A percentile compares a stretch with the other conserved stretches of the same genome.
Conservation (phyloP, 2,888 invertebrate species). For the Chromoteleia sp. region DNA sequence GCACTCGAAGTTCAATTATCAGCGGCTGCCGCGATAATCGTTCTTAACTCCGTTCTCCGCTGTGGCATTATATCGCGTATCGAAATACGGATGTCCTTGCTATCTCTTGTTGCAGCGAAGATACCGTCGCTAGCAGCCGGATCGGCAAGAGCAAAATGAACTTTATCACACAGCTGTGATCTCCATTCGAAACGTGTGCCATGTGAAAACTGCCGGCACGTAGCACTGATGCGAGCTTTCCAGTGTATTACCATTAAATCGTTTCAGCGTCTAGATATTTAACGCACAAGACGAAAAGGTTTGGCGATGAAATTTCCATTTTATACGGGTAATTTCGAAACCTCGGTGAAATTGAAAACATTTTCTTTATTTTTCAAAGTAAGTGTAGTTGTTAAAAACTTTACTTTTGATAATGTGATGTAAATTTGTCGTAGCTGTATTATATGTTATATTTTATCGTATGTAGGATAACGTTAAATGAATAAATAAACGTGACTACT, state of each 20-base stretch:
- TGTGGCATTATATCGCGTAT: slow-evolving; percentile 63
- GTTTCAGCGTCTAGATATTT: slow-evolving; percentile 65
- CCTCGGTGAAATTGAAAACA: background rate
- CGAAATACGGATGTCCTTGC: slow-evolving; percentile 71
- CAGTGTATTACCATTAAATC: slow-evolving; percentile 54
- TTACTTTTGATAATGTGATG: no score
- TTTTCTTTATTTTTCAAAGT: no score
- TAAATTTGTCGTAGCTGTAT: no score
- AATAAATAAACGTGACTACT: no score
- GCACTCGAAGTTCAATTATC: slow-evolving; percentile 74
- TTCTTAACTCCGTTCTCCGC: slow-evolving; percentile 53
- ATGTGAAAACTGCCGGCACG: slow-evolving; percentile 72
- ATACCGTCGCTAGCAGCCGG: slow-evolving; percentile 75
- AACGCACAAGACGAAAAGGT: slow-evolving; percentile 46
- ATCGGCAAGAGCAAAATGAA: slow-evolving; percentile 74
- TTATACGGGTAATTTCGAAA: slow-evolving; percentile 37
- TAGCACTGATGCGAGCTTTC: slow-evolving; percentile 60
- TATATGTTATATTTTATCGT: no score
- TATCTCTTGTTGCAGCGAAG: slow-evolving; percentile 70
- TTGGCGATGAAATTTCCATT: slow-evolving; percentile 43
- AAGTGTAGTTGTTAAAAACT: no score
- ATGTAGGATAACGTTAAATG: no score
- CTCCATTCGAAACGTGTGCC: slow-evolving; percentile 76
- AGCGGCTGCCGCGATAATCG: slow-evolving; percentile 73
- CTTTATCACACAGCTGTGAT: slow-evolving; percentile 79